phyloP scores from a whole-genome alignment of 2,888 invertebrate species.

The Caenorhabditis sinica region DNA sequence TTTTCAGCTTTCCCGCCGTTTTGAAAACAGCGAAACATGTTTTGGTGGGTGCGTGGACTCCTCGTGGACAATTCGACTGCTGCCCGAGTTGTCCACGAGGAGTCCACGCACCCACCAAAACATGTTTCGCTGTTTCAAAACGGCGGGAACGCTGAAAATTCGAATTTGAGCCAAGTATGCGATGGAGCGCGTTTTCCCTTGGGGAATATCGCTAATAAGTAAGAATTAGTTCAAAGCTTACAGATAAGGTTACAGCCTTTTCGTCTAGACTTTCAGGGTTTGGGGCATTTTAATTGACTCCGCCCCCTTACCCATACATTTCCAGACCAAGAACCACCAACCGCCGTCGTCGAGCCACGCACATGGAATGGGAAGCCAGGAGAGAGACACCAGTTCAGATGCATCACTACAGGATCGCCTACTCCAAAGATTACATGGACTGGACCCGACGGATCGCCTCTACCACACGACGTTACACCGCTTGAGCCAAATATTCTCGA shows the following conservation, averaged over 20 bases:
- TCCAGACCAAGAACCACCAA: constrained; percentile 82
- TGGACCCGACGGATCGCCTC: constrained; percentile 80
- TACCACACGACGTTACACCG: constrained; percentile 82
- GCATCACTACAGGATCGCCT: constrained; percentile 81
- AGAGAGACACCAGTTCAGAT: constrained; percentile 81
- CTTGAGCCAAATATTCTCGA: constrained; percentile 80
- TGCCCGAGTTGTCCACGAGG: too few relatives aligned
- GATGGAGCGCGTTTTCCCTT: too few relatives aligned
- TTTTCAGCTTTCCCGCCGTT: too few relatives aligned
- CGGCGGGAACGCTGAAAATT: too few relatives aligned
- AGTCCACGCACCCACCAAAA: too few relatives aligned
- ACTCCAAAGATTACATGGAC: constrained; percentile 81
- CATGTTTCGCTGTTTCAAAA: too few relatives aligned
- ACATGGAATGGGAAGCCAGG: constrained; percentile 83
- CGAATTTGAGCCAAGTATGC: too few relatives aligned
- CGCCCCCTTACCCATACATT: not conserved
- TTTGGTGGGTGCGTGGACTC: too few relatives aligned
- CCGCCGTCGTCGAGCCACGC: constrained; percentile 82
- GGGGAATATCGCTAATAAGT: too few relatives aligned
- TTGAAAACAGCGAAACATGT: too few relatives aligned
- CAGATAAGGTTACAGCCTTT: not conserved
- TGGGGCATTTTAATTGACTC: not conserved
- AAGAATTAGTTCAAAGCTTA: too few relatives aligned
- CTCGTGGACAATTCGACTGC: too few relatives aligned
- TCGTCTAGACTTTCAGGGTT: not conserved